Percentiles rank a stretch among this genome's conserved stretches.
These are phyloP conservation scores for Archivesica marissinica DNA, from an alignment of 1,140 invertebrate genomes.

Conservation along the genomic window DNA sequence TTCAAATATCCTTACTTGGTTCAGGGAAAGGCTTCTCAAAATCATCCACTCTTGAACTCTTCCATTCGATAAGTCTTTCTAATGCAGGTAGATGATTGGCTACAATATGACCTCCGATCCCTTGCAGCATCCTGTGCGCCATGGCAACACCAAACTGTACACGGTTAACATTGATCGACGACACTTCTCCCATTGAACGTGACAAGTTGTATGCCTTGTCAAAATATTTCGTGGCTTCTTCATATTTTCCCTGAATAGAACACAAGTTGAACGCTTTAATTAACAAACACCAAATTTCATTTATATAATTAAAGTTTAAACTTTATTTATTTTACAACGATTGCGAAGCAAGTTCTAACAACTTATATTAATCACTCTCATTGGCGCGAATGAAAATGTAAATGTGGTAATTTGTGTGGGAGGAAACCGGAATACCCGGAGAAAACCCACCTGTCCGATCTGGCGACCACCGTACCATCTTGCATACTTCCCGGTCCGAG, in stretches of 20 bases:
- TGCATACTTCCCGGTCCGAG: too few species aligned
- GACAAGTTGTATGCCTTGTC: constrained; percentile 83
- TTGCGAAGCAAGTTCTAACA: too few species aligned
- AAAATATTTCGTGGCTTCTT: constrained; percentile 83
- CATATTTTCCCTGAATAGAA: constrained; percentile 80
- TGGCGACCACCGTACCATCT: too few species aligned
- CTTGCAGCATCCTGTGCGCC: constrained; percentile 80
- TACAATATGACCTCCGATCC: constrained; percentile 74
- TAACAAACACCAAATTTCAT: too few species aligned
- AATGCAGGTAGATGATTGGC: constrained; percentile 68
- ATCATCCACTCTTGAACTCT: constrained; percentile 78
- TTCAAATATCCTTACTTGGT: constrained; percentile 72
- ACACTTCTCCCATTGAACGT: constrained; percentile 75
- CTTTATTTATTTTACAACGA: too few species aligned
- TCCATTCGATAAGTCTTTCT: constrained; percentile 80
- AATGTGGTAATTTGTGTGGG: too few species aligned
- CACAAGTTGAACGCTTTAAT: too few species aligned
- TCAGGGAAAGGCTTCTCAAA: constrained; percentile 79
- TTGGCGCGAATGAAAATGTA: too few species aligned
- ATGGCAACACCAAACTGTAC: constrained; percentile 82
- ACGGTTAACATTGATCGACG: constrained; percentile 78
- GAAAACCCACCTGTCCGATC: too few species aligned
- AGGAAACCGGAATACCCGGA: too few species aligned
- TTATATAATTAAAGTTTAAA: too few species aligned
- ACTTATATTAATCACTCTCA: too few species aligned